Evolutionary conservation across 1,140 invertebrate species (phyloP).

Genomic region (Myzus persicae): DNA sequence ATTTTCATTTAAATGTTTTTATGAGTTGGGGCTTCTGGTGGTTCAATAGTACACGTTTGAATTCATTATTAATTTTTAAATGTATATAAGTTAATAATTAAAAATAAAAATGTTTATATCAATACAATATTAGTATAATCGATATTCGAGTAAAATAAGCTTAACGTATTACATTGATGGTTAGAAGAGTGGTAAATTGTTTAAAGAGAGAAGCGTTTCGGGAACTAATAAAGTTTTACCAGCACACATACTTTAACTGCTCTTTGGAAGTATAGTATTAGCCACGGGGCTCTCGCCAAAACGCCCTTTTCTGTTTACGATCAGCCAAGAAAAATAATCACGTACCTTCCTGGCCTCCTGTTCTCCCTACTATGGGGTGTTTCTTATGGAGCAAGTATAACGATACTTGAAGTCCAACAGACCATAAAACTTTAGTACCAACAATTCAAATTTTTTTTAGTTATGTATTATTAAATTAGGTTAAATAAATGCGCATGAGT

Average conservation of each 20-base stretch:
- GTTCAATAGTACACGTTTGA: not conserved
- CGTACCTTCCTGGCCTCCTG: not conserved
- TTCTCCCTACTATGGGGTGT: not conserved
- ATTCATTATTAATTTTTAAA: not conserved
- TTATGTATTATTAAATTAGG: not conserved
- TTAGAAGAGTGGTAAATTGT: slow-evolving; percentile 13
- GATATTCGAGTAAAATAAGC: not conserved
- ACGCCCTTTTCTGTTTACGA: slow-evolving; percentile 51
- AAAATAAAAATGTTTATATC: not conserved
- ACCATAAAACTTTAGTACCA: not conserved
- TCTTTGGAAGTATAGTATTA: slow-evolving; percentile 28
- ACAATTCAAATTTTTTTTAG: not conserved
- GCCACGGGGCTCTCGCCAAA: slow-evolving; percentile 26
- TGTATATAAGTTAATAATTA: not conserved
- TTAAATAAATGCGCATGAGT: not conserved
- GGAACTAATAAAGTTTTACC: slow-evolving; percentile 52
- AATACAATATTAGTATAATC: not conserved
- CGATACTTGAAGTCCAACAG: slow-evolving; percentile 17
- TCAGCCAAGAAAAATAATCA: slow-evolving; percentile 52
- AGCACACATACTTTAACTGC: slow-evolving; percentile 21
- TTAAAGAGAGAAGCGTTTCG: not conserved
- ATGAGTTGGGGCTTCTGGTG: not conserved
- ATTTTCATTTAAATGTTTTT: not conserved
- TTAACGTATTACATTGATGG: not conserved
- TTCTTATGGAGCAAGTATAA: not conserved